These are phyloP conservation scores for Sipha flava DNA, from an alignment of 1,140 invertebrate species.

Conservation along the genomic window DNA sequence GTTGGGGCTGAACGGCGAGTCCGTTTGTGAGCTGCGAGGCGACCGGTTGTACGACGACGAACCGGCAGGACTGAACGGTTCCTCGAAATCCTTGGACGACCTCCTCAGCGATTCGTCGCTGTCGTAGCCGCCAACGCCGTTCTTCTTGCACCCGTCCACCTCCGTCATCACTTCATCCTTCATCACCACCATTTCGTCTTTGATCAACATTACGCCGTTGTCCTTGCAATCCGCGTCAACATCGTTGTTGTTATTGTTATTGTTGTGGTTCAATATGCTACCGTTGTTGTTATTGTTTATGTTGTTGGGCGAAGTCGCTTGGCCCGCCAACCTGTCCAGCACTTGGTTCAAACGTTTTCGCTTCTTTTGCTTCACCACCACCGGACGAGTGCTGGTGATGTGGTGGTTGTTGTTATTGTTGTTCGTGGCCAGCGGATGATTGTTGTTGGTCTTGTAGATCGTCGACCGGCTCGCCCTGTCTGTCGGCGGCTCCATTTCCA, in stretches of 20 bases:
- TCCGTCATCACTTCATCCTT: constrained; percentile 26
- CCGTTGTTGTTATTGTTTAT: constrained; percentile 41
- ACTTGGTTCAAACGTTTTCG: constrained; percentile 66
- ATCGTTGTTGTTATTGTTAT: not conserved
- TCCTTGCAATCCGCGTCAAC: constrained; percentile 39
- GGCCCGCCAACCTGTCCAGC: constrained; percentile 56
- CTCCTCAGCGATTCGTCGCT: constrained; percentile 43
- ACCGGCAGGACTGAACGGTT: constrained; percentile 51
- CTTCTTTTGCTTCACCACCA: constrained; percentile 51
- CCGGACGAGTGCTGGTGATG: constrained; percentile 37
- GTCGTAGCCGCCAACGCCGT: constrained; percentile 40
- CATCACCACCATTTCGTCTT: constrained; percentile 28
- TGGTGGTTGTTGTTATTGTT: constrained; percentile 54
- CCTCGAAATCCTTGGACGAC: constrained; percentile 45
- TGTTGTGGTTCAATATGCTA: constrained; percentile 38
- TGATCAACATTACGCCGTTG: constrained; percentile 36
- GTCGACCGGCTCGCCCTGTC: constrained; percentile 33
- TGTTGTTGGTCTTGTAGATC: constrained; percentile 42
- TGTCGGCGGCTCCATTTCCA: constrained; percentile 48
- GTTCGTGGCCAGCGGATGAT: constrained; percentile 50
- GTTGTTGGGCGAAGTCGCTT: constrained; percentile 43
- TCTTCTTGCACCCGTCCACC: not conserved
- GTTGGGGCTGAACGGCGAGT: constrained; percentile 51
- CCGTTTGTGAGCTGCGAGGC: constrained; percentile 48
- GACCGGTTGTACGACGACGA: constrained; percentile 49